phyloP scores from a whole-genome alignment of 2,113 vertebrate species.

The Gymnarchus niloticus region DNA sequence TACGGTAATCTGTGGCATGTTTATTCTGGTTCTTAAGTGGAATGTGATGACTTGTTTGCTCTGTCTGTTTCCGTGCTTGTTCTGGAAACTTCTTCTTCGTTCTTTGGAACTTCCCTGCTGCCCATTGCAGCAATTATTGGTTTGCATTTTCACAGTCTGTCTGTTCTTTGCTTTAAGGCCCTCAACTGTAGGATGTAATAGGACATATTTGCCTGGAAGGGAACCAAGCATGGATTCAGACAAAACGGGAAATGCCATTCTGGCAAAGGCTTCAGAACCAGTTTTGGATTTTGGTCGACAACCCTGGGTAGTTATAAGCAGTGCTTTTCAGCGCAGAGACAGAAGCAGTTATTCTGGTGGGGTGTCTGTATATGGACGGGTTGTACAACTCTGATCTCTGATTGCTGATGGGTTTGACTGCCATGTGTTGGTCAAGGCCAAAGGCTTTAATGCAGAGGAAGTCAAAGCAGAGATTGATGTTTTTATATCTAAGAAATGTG shows the following conservation, averaged over 20 bases:
- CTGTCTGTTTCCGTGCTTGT: constrained; percentile 40
- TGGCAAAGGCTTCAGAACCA: neutral
- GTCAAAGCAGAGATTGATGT: no score
- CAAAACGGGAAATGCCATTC: neutral
- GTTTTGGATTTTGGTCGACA: neutral
- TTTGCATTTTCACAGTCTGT: constrained; percentile 32
- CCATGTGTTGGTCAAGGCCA: neutral
- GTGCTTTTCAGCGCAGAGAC: neutral
- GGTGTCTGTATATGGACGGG: neutral
- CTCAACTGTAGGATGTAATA: constrained; percentile 13
- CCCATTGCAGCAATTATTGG: constrained; percentile 31
- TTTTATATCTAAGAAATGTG: no score
- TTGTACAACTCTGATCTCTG: neutral
- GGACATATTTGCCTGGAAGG: neutral
- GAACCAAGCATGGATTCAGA: neutral
- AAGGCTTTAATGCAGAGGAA: neutral
- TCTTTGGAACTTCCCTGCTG: constrained; percentile 16
- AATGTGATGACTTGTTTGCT: constrained; percentile 51
- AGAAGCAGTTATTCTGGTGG: neutral
- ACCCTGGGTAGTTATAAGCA: neutral
- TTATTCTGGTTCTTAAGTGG: constrained; percentile 35
- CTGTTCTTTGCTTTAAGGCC: constrained; percentile 5
- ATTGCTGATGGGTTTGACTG: no score
- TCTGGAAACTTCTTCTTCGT: constrained; percentile 20
- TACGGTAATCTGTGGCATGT: constrained; percentile 35